phyloP scores from a whole-genome alignment of 2,888 invertebrate species.

The Polydrusus tereticollis region DNA sequence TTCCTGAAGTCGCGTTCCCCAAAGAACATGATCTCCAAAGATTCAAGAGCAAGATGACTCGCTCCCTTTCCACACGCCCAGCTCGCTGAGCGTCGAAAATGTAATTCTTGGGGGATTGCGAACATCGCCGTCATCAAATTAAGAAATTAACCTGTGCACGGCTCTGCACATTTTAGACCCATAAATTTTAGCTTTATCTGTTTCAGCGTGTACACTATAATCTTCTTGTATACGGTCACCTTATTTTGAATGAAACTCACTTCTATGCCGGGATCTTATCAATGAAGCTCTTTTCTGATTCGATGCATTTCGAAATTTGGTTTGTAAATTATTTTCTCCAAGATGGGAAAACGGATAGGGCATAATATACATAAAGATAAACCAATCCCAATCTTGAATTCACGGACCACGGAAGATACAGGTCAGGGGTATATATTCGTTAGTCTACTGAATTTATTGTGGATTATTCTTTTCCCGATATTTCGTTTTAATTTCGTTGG shows the following conservation, averaged over 20 bases:
- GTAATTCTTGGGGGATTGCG: no score
- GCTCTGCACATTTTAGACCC: neutral
- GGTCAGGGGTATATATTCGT: neutral
- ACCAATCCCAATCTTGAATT: neutral
- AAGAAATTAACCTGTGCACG: neutral
- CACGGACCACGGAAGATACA: neutral
- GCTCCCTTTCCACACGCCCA: no score
- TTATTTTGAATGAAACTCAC: constrained; percentile 30
- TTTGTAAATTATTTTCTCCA: constrained; percentile 34
- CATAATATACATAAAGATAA: constrained; percentile 17
- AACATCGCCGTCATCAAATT: no score
- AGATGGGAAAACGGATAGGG: constrained; percentile 26
- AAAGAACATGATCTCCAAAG: no score
- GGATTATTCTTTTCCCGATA: neutral
- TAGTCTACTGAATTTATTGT: neutral
- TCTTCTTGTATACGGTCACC: constrained; percentile 30
- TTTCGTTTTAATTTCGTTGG: neutral
- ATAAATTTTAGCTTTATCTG: constrained; percentile 13
- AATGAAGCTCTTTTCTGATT: constrained; percentile 33
- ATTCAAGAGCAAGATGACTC: no score
- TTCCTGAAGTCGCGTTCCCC: no score
- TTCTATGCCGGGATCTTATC: constrained; percentile 26
- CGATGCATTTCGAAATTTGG: constrained; percentile 38
- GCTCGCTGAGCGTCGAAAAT: no score
- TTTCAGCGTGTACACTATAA: constrained; percentile 24